phyloP scores from a whole-genome alignment of 2,888 invertebrate genomes.

The Linnaemya vulpina region DNA sequence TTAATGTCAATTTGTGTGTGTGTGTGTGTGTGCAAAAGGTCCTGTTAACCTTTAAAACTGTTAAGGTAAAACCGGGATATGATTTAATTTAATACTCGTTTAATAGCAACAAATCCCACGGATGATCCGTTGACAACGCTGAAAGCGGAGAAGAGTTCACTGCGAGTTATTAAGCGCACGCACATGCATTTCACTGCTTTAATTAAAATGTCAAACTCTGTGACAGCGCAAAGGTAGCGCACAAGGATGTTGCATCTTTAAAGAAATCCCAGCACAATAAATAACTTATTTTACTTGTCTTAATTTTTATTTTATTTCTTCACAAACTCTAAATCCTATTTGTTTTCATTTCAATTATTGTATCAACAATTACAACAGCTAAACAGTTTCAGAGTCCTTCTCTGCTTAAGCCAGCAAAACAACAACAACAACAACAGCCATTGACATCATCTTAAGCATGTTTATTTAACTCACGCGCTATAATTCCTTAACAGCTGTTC shows the following conservation, averaged over 20 bases:
- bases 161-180: not conserved
- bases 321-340: conserved; percentile 27
- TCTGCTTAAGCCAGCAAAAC: conserved; percentile 40
- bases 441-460: conserved; percentile 4
- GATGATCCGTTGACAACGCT: conserved; percentile 67
- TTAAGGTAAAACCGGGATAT: conserved; percentile 58
- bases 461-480: conserved; percentile 60
- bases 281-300: conserved; percentile 2
- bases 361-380: conserved; percentile 53
- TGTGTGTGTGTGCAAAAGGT: conserved; percentile 37
- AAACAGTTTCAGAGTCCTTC: conserved; percentile 18
- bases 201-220: conserved; percentile 59
- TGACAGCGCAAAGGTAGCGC: conserved; percentile 18
- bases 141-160: conserved; percentile 6
- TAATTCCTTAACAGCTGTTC: conserved; percentile 60
- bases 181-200: conserved; percentile 34
- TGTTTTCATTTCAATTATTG: conserved; percentile 28
- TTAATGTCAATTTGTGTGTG: conserved; percentile 32
- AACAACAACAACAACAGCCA: conserved; percentile 6
- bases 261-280: not conserved
- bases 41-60: conserved; percentile 60
- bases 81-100: conserved; percentile 35
- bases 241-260: not conserved
- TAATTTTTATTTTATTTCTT: conserved; percentile 14
- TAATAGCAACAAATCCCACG: conserved; percentile 69